These are phyloP conservation scores for Drosophila arawakana DNA, from an alignment of 1,140 invertebrate species.

Conservation along the genomic window DNA sequence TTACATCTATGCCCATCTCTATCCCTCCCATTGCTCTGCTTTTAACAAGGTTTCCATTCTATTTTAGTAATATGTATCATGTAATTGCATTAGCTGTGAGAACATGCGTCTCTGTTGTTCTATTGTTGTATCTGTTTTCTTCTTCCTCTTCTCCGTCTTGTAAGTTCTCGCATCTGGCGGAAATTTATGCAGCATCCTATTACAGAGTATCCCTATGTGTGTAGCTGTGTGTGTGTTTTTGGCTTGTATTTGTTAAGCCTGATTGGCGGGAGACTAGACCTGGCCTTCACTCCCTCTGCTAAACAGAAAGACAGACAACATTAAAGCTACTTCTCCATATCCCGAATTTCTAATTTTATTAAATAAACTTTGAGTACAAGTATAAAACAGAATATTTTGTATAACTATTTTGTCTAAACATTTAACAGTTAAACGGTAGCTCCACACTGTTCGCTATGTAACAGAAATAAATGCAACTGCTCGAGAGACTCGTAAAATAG, in stretches of 20 bases:
- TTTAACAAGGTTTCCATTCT: neutral
- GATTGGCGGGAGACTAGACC: constrained; percentile 5
- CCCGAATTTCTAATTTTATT: no score
- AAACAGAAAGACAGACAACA: neutral
- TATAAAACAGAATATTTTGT: no score
- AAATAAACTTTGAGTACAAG: no score
- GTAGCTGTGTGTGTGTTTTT: constrained; percentile 13
- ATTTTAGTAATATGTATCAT: neutral
- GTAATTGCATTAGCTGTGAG: constrained; percentile 45
- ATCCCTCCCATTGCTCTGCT: neutral
- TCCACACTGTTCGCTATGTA: neutral
- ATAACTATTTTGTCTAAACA: no score
- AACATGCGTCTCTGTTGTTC: constrained; percentile 28
- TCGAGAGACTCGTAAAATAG: neutral
- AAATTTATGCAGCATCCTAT: constrained; percentile 41
- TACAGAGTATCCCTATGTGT: constrained; percentile 1
- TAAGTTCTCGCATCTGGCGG: constrained; percentile 5
- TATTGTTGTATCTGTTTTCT: constrained; percentile 15
- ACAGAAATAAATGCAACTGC: neutral
- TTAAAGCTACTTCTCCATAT: no score
- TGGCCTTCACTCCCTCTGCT: neutral
- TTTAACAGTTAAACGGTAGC: no score
- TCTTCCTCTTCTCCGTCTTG: neutral
- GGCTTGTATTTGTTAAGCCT: constrained; percentile 37
- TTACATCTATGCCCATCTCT: neutral